Evolutionary conservation across 2,797 vertebrate genomes (phyloP).

Genomic region (Crax fasciolata): DNA sequence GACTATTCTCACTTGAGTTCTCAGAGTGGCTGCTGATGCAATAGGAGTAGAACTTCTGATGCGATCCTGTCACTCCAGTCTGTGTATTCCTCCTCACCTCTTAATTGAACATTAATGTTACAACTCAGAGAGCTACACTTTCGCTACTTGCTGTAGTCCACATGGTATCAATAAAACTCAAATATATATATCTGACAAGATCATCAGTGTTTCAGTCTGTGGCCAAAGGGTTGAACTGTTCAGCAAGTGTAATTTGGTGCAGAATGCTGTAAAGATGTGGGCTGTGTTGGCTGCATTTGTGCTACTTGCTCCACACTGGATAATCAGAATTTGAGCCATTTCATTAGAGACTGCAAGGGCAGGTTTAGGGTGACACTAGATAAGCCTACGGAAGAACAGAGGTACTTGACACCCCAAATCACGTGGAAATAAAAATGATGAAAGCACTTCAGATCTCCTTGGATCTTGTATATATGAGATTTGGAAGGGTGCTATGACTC

Average conservation of each 20-base stretch:
- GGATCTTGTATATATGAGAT: background rate
- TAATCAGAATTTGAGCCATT: background rate
- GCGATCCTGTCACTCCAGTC: background rate
- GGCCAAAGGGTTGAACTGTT: background rate
- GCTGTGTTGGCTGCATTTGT: accelerated
- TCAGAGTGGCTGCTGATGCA: background rate
- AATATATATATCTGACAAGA: background rate
- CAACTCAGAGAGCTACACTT: background rate
- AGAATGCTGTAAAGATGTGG: background rate
- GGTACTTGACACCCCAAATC: background rate
- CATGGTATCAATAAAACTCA: background rate
- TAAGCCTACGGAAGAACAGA: background rate
- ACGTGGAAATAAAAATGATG: background rate
- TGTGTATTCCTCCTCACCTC: background rate
- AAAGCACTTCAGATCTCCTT: background rate
- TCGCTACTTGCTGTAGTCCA: background rate
- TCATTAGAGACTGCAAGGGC: background rate
- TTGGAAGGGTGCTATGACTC: background rate
- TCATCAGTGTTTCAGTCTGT: background rate
- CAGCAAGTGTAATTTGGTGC: background rate
- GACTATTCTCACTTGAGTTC: background rate
- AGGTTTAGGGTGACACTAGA: background rate
- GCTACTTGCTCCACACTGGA: background rate
- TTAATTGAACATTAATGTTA: background rate
- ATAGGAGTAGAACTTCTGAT: background rate